Evolutionary conservation across 2,113 vertebrate genomes (phyloP).

Genomic region (Tauraco erythrolophus): DNA sequence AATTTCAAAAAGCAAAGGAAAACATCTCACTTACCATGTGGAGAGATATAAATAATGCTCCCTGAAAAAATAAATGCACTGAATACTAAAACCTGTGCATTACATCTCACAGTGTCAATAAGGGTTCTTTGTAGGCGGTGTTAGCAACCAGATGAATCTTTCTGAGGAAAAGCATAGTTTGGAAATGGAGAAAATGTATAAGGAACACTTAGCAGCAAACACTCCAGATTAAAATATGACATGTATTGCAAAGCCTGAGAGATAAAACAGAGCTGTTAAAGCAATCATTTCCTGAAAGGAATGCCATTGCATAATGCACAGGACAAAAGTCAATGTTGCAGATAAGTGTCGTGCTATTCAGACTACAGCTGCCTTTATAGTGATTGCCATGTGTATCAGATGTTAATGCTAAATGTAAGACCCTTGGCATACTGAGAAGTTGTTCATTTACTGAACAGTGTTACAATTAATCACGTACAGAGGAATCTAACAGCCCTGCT

Average conservation of each 20-base stretch:
- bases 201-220: slow-evolving; percentile 59
- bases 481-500: background rate
- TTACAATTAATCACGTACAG: background rate
- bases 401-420: background rate
- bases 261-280: background rate
- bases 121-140: background rate
- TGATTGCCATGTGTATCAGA: background rate
- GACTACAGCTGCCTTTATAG: background rate
- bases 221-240: slow-evolving; percentile 58
- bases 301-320: background rate
- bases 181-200: slow-evolving; percentile 69
- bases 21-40: background rate
- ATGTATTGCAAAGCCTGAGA: slow-evolving; percentile 48
- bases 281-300: background rate
- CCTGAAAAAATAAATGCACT: background rate
- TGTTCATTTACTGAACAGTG: background rate
- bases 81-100: background rate
- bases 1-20: background rate
- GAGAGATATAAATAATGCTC: background rate
- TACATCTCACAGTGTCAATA: background rate
- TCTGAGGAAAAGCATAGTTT: slow-evolving; percentile 67
- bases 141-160: slow-evolving; percentile 73
- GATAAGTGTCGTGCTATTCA: background rate
- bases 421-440: background rate
- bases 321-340: background rate